A percentile compares a stretch with the other conserved stretches of the same genome.
These are phyloP conservation scores for Cephus sareptanus DNA, from an alignment of 2,888 invertebrate genomes.

Conservation along the genomic window DNA sequence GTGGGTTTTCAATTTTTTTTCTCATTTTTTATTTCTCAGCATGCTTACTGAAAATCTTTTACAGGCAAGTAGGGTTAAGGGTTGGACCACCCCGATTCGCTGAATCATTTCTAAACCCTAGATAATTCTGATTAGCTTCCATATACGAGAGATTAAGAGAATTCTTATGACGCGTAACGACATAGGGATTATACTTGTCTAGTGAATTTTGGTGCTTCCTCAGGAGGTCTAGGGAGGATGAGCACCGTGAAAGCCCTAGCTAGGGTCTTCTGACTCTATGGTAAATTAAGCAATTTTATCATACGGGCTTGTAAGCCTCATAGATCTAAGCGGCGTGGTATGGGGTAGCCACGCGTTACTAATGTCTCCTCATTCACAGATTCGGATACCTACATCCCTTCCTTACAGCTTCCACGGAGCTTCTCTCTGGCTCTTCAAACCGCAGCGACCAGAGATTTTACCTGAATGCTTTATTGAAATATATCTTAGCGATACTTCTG, in stretches of 20 bases:
- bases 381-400: slow-evolving; percentile 29
- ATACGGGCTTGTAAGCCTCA: slow-evolving; percentile 34
- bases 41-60: background rate
- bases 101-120: background rate
- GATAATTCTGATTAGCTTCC: background rate
- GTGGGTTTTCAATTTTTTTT: background rate
- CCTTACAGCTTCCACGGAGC: background rate
- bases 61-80: background rate
- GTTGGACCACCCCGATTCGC: background rate
- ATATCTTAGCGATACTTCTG: slow-evolving; percentile 34
- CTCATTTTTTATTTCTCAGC: background rate
- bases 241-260: slow-evolving; percentile 1
- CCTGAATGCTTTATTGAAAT: slow-evolving; percentile 42
- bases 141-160: background rate
- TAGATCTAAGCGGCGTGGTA: slow-evolving; percentile 35
- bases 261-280: slow-evolving; percentile 33
- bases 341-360: slow-evolving; percentile 46
- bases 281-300: slow-evolving; percentile 52
- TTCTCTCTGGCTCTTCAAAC: slow-evolving; percentile 22
- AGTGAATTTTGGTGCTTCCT: background rate
- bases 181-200: background rate
- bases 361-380: slow-evolving; percentile 42
- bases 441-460: slow-evolving; percentile 33
- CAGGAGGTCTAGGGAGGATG: background rate
- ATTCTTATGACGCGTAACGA: background rate